A percentile compares a stretch with the other conserved stretches of the same genome.
Conservation (phyloP, 92 coral and sea anemone genomes). For the Paramuricea clavata region DNA sequence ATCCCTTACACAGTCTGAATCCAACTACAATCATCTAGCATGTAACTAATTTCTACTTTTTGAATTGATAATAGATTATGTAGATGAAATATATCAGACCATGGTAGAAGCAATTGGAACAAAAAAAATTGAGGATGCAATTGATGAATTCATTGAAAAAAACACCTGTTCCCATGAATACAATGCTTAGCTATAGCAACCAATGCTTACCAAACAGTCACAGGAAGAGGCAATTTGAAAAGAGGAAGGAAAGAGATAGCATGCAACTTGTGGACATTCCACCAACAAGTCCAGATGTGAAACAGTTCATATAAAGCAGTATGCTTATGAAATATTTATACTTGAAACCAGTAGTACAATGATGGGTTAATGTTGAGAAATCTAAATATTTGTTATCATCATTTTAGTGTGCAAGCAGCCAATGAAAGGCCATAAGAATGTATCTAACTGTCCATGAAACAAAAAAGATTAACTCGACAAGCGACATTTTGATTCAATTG, state of each 20-base stretch:
- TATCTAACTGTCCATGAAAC: constrained; percentile 1
- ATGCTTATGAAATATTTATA: constrained; percentile 3
- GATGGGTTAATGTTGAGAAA: constrained; percentile 14
- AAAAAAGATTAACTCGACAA: too few relatives aligned
- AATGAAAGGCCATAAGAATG: not conserved
- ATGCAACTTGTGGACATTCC: constrained; percentile 1
- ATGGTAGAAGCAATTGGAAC: constrained; percentile 17
- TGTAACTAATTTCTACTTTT: not conserved
- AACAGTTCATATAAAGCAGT: constrained; percentile 5
- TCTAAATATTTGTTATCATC: constrained; percentile 8
- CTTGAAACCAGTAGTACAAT: not conserved
- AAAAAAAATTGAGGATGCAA: not conserved
- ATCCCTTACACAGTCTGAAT: not conserved
- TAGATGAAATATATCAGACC: constrained; percentile 6
- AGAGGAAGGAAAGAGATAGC: not conserved
- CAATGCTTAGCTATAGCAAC: constrained; percentile 3
- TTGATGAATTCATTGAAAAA: not conserved
- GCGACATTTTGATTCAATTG: too few relatives aligned
- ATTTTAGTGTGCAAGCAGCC: constrained; percentile 4
- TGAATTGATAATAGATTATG: constrained; percentile 7
- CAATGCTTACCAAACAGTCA: not conserved
- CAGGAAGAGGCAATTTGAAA: constrained; percentile 1
- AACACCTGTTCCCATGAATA: not conserved
- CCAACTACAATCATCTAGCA: not conserved
- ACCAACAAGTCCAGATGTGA: constrained; percentile 12